Conservation (phyloP, 2,888 invertebrate genomes). For the Calliopum simillimum region DNA sequence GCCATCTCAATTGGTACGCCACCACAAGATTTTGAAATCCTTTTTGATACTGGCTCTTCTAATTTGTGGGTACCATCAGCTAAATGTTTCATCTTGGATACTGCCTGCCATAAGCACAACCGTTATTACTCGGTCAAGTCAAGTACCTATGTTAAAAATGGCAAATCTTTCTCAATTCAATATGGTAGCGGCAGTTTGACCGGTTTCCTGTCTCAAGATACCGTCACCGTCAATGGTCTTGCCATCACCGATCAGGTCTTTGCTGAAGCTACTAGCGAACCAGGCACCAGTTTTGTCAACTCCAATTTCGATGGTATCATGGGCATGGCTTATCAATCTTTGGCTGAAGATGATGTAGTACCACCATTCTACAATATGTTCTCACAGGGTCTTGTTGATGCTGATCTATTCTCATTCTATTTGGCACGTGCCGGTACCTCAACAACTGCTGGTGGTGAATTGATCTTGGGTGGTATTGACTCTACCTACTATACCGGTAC, state of each 20-base stretch:
- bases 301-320: constrained; percentile 98
- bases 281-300: constrained; percentile 91
- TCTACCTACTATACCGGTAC: constrained; percentile 80
- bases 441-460: constrained; percentile 80
- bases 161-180: constrained; percentile 87
- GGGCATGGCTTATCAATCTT: constrained; percentile 87
- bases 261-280: constrained; percentile 93
- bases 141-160: constrained; percentile 84
- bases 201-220: constrained; percentile 93
- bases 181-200: constrained; percentile 96
- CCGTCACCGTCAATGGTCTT: constrained; percentile 77
- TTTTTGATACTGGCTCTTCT: constrained; percentile 90
- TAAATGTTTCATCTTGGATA: constrained; percentile 89
- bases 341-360: constrained; percentile 87
- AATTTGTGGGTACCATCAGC: constrained; percentile 99
- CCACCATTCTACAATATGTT: constrained; percentile 95
- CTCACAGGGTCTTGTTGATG: constrained; percentile 75
- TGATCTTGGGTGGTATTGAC: constrained; percentile 93
- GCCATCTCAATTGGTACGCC: constrained; percentile 88
- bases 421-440: constrained; percentile 77
- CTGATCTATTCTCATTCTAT: constrained; percentile 93
- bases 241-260: constrained; percentile 84
- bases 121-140: constrained; percentile 93
- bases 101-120: constrained; percentile 94
- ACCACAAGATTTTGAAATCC: constrained; percentile 89